Evolutionary conservation across 64 coral and sea anemone species (phyloP), one percentile per base, ranked within the genome.

Genomic region (Montipora sp.): DNA sequence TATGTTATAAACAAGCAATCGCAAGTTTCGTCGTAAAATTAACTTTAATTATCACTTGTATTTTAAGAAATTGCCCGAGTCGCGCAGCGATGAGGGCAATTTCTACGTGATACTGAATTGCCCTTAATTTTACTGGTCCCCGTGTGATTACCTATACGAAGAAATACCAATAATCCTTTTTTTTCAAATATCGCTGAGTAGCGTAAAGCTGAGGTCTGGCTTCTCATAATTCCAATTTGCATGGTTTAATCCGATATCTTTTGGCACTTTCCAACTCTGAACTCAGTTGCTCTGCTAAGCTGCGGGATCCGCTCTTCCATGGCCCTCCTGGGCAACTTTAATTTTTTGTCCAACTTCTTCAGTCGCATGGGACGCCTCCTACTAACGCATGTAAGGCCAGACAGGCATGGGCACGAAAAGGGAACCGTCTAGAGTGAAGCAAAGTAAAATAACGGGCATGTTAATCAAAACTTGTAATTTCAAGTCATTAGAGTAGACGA

Each of bases 241-340:
- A 27, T 11, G 53, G 14, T 18, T 87, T 50, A 93, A 73, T 63
- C 68, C 43, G 77, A 22, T 18, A 46, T 53, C 6, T 61, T 12
- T 55, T 50, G 43, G 47, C 93, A 94, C 51, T 94, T 94, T 18
- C 93, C 93, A 7, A 94, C 93, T 48, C 65, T 59, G 59, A 71
- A 86, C 49, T 94, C 63, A n/a, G 61, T 85, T 19, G 53, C 50
- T 55, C 90, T 94, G 53, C 76, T 48, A 9, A 89, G 23, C 7
- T 89, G 68, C n/a, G 7, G 22, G 6, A n/a, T 75, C 18, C 90
- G 65, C 80, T 18, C 83, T n/a, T 36, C 68, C 19, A 50, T 75
- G 16, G 77, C 69, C 8, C 85, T 88, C n/a, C 58, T 59, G 5
- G 75, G 60, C 20, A 94, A 15, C 59, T 84, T 85, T 19, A 94